Conservation (phyloP, 2,888 invertebrate species). For the Drosophila helvetica region DNA sequence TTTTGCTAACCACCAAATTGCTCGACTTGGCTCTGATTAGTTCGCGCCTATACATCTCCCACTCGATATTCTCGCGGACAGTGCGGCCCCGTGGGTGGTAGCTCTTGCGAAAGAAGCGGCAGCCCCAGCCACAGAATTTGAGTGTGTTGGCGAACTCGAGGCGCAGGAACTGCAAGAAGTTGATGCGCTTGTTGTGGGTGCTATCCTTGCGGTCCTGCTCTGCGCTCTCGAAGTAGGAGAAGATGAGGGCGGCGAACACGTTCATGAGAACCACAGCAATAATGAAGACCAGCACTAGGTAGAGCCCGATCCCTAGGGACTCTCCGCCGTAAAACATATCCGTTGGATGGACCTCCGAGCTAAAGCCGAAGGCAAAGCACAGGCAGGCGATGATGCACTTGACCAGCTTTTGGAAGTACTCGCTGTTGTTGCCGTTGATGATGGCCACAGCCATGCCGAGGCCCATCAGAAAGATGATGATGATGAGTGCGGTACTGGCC, state of each 20-base stretch:
- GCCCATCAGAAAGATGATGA: slow-evolving; percentile 68
- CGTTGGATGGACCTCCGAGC: slow-evolving; percentile 35
- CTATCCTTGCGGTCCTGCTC: slow-evolving; percentile 16
- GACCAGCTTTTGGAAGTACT: slow-evolving; percentile 55
- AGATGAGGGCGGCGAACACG: slow-evolving; percentile 76
- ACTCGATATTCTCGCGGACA: slow-evolving; percentile 50
- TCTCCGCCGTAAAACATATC: slow-evolving; percentile 73
- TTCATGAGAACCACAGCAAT: slow-evolving; percentile 77
- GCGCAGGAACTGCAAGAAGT: slow-evolving; percentile 70
- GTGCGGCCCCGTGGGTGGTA: slow-evolving; percentile 46
- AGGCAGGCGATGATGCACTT: slow-evolving; percentile 67
- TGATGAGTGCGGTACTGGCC: slow-evolving; percentile 57
- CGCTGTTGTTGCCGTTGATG: slow-evolving; percentile 77
- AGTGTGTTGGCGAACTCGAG: slow-evolving; percentile 48
- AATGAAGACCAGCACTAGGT: slow-evolving; percentile 65
- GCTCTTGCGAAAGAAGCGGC: background rate
- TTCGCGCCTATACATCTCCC: slow-evolving; percentile 12
- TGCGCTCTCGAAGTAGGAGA: slow-evolving; percentile 67
- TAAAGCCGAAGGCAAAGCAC: slow-evolving; percentile 77
- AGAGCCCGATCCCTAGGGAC: slow-evolving; percentile 71
- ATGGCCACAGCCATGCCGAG: slow-evolving; percentile 67
- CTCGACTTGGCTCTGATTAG: background rate
- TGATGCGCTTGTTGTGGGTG: slow-evolving; percentile 34
- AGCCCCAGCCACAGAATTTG: background rate
- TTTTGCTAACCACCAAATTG: background rate